A percentile compares a stretch with the other conserved stretches of the same genome.
Conservation (phyloP, 2,888 invertebrate species). For the Metalampra italica region DNA sequence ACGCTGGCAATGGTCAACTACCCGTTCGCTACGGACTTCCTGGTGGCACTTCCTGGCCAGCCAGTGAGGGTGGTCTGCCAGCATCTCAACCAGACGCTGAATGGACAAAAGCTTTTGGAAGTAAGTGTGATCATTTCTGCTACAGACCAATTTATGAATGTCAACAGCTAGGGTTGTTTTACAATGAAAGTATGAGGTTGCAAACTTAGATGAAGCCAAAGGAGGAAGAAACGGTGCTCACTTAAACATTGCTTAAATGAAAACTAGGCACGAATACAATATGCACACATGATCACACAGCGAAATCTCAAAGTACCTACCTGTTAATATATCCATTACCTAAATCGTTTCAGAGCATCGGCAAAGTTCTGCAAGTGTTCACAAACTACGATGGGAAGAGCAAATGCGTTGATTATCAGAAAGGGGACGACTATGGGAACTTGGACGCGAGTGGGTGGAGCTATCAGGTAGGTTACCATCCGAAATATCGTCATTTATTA, state of each 20-base stretch:
- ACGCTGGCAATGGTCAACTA: conserved; percentile 97
- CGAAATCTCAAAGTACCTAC: too few species aligned
- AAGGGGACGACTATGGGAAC: conserved; percentile 72
- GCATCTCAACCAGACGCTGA: conserved; percentile 63
- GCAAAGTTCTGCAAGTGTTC: conserved; percentile 84
- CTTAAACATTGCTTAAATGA: too few species aligned
- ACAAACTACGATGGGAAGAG: conserved; percentile 88
- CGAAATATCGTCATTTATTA: too few species aligned
- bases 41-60: conserved; percentile 89
- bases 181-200: too few species aligned
- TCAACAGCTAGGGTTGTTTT: too few species aligned
- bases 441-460: conserved; percentile 87
- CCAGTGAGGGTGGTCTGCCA: conserved; percentile 85
- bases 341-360: conserved; percentile 70
- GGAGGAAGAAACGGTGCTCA: too few species aligned
- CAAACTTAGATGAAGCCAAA: too few species aligned
- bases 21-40: conserved; percentile 91
- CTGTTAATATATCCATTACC: too few species aligned
- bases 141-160: too few species aligned
- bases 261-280: too few species aligned
- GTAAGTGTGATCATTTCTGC: conserved; percentile 26
- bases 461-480: conserved; percentile 81
- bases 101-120: conserved; percentile 74
- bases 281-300: too few species aligned
- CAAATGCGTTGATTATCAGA: conserved; percentile 82